These are phyloP conservation scores for Lasioglossum figueresi DNA, from an alignment of 2,888 invertebrate genomes.

Conservation along the genomic window DNA sequence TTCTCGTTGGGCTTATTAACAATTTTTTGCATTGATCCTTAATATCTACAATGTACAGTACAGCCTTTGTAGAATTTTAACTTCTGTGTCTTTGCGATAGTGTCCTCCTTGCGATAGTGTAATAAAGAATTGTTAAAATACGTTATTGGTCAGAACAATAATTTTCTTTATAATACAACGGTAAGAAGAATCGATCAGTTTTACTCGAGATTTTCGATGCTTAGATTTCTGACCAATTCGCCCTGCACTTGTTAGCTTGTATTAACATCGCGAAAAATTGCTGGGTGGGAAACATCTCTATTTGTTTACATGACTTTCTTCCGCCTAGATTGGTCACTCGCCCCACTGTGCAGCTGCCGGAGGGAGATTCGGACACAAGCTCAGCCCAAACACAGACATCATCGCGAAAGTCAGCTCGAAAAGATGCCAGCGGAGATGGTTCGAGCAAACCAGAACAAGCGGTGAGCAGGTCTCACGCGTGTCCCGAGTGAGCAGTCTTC, in stretches of 20 bases:
- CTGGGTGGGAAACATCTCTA: too few relatives aligned
- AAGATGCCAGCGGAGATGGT: slow-evolving; percentile 14
- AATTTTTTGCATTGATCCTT: neutral
- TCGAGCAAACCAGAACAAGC: slow-evolving; percentile 29
- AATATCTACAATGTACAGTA: neutral
- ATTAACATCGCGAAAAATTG: too few relatives aligned
- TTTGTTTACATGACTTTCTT: too few relatives aligned
- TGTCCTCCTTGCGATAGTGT: too few relatives aligned
- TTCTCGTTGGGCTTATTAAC: neutral
- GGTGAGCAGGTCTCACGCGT: slow-evolving; percentile 30
- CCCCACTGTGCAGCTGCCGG: neutral
- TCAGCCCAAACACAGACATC: slow-evolving; percentile 41
- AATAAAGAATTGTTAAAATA: too few relatives aligned
- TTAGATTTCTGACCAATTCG: too few relatives aligned
- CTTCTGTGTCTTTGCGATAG: neutral
- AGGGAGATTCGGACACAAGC: neutral
- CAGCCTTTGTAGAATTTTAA: neutral
- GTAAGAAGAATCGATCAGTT: too few relatives aligned
- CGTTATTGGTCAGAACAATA: too few relatives aligned
- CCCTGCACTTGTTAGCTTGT: too few relatives aligned
- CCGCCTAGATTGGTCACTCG: too few relatives aligned
- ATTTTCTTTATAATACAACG: too few relatives aligned
- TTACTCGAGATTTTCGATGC: too few relatives aligned
- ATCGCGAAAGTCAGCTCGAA: slow-evolving; percentile 15
- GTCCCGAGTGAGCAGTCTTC: slow-evolving; percentile 37